Conservation (phyloP, 1,140 invertebrate species). For the Nephila pilipes region DNA sequence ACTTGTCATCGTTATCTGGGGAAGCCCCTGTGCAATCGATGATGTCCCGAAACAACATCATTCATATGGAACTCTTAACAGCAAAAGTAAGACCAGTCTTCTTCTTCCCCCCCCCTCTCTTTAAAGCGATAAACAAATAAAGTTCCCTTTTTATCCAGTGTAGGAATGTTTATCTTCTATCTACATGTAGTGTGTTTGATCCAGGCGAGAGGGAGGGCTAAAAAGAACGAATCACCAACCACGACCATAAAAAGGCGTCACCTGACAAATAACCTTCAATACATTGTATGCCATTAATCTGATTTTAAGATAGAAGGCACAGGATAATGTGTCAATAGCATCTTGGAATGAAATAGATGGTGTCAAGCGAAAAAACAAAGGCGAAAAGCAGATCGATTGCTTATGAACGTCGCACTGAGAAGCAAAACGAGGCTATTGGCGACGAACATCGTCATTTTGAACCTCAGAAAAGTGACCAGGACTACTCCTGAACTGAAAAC, state of each 20-base stretch:
- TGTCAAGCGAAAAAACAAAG: neutral
- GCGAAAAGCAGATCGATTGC: no score
- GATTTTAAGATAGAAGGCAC: neutral
- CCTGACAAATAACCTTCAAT: neutral
- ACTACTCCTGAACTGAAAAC: no score
- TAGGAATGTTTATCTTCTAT: neutral
- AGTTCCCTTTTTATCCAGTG: neutral
- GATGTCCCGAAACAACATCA: neutral
- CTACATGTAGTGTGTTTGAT: neutral
- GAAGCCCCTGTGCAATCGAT: neutral
- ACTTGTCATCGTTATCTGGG: slow-evolving; percentile 2
- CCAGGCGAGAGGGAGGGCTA: neutral
- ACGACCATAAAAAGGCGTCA: neutral
- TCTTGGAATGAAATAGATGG: neutral
- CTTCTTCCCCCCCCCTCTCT: neutral
- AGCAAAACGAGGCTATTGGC: no score
- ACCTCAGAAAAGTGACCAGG: no score
- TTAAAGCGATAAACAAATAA: neutral
- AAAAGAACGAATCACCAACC: neutral
- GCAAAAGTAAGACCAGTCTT: neutral
- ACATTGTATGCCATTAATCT: neutral
- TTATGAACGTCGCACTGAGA: no score
- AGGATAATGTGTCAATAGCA: neutral
- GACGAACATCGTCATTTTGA: no score
- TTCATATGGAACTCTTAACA: neutral